A percentile compares a stretch with the other conserved stretches of the same genome.
Conservation (phyloP, 92 coral and sea anemone genomes). For the Phymanthus crucifer region DNA sequence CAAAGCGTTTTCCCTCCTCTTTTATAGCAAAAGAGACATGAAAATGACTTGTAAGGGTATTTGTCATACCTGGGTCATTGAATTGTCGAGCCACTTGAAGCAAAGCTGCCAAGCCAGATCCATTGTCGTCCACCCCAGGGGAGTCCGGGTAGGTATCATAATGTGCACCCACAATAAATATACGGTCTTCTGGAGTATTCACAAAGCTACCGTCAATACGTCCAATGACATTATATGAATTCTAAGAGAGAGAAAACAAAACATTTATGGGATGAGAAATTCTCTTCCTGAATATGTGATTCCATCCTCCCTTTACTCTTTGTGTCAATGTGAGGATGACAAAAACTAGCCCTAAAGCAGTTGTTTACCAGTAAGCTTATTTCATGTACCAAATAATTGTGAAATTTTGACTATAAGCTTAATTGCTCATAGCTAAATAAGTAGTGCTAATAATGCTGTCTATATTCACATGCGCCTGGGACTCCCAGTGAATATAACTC, state of each 20-base stretch:
- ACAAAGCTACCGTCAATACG: slow-evolving; percentile 15
- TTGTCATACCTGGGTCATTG: slow-evolving; percentile 59
- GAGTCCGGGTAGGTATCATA: slow-evolving; percentile 79
- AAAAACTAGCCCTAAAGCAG: too few relatives aligned
- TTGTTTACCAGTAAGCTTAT: too few relatives aligned
- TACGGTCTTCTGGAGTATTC: slow-evolving; percentile 65
- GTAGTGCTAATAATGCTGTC: too few relatives aligned
- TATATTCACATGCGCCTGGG: too few relatives aligned
- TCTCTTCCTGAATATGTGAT: too few relatives aligned
- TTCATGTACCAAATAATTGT: too few relatives aligned
- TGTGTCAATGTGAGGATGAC: too few relatives aligned
- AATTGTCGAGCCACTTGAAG: slow-evolving; percentile 72
- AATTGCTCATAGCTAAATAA: too few relatives aligned
- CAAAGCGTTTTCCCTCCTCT: not conserved
- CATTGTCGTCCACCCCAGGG: slow-evolving; percentile 80
- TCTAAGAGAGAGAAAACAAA: not conserved
- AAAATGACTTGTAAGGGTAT: not conserved
- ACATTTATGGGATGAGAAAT: not conserved
- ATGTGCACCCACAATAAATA: slow-evolving; percentile 83
- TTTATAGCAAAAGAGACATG: not conserved
- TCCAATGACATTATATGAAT: slow-evolving; percentile 8
- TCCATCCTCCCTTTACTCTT: too few relatives aligned
- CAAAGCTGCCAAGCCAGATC: slow-evolving; percentile 86
- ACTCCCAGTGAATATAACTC: too few relatives aligned
- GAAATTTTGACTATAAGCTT: too few relatives aligned